Evolutionary conservation across 2,113 vertebrate genomes (phyloP).

Genomic region (Entelurus aequoreus): DNA sequence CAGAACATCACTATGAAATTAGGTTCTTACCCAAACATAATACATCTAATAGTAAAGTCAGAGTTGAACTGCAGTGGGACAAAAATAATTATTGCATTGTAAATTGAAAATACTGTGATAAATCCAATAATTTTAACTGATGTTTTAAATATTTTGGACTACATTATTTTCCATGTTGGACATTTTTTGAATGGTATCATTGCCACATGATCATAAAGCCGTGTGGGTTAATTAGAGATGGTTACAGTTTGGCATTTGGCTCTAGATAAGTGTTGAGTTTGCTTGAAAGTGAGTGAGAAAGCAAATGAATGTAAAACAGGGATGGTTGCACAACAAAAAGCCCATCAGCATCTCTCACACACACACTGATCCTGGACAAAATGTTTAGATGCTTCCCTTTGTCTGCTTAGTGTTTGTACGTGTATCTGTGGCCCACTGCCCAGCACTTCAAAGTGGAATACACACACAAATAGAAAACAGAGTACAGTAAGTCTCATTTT

Average conservation of each 20-base stretch:
- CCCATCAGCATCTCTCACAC: background rate
- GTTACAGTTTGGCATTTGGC: no score
- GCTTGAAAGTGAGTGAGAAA: background rate
- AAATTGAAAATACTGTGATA: no score
- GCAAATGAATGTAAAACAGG: background rate
- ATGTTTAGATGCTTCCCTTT: constrained; percentile 35
- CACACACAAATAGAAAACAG: constrained; percentile 11
- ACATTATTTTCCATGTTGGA: no score
- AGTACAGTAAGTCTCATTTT: constrained; percentile 15
- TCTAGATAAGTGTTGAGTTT: background rate
- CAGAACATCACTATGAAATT: background rate
- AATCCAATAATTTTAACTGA: no score
- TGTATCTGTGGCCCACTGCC: constrained; percentile 45
- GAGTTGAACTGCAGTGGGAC: background rate
- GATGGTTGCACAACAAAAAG: background rate
- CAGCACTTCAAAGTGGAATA: constrained; percentile 36
- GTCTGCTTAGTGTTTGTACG: constrained; percentile 34
- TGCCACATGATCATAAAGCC: no score
- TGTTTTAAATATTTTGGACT: no score
- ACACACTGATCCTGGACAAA: constrained; percentile 7
- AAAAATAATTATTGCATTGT: background rate
- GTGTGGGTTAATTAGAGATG: no score
- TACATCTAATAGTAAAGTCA: background rate
- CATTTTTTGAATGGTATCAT: no score
- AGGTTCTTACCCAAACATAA: background rate